phyloP scores from a whole-genome alignment of 2,888 invertebrate species.

The Luperina testacea region DNA sequence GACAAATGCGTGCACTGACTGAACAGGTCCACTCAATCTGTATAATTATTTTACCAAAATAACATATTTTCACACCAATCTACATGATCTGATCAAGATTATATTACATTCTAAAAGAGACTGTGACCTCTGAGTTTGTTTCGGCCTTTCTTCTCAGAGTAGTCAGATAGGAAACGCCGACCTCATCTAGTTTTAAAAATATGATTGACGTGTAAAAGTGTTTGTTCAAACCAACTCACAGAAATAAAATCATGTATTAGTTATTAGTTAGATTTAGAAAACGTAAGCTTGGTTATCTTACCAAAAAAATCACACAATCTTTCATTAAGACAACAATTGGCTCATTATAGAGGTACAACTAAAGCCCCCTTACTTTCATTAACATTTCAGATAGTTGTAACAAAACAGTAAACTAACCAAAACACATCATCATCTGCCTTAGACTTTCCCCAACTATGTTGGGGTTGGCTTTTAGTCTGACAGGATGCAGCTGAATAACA shows the following conservation, averaged over 20 bases:
- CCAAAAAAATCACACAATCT: background rate
- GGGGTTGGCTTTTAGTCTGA: background rate
- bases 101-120: background rate
- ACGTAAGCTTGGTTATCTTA: background rate
- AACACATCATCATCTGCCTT: background rate
- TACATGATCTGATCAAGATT: background rate
- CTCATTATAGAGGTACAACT: background rate
- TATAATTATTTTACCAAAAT: background rate
- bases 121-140: too few species aligned
- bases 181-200: too few species aligned
- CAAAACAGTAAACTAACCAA: constrained; percentile 5
- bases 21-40: background rate
- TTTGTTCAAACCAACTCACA: too few species aligned
- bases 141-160: too few species aligned
- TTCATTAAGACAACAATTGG: too few species aligned
- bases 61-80: background rate
- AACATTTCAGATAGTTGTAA: background rate
- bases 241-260: too few species aligned
- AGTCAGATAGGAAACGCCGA: too few species aligned
- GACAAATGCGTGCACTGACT: background rate
- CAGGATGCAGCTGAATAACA: too few species aligned
- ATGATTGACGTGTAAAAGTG: too few species aligned
- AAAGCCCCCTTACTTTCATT: too few species aligned
- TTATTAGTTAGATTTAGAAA: background rate
- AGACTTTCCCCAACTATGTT: background rate